Evolutionary conservation across 2,888 invertebrate genomes (phyloP).

Genomic region (Spialia ferax): DNA sequence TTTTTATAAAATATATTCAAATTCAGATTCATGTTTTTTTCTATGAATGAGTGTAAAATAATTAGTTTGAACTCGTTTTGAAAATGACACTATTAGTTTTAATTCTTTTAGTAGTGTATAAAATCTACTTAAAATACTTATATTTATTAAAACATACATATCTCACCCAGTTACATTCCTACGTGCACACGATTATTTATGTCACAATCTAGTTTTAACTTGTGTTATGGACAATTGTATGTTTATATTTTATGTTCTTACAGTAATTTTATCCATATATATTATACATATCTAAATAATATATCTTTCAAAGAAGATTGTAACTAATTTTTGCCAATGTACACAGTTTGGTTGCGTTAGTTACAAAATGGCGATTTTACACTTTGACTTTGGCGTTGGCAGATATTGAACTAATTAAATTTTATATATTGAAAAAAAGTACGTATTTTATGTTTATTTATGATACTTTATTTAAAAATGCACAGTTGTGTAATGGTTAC

Average conservation of each 20-base stretch:
- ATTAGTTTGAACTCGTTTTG: neutral
- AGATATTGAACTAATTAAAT: neutral
- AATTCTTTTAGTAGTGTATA: neutral
- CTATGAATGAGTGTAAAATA: neutral
- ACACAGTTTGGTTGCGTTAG: too few relatives aligned
- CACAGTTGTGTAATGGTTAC: conserved; percentile 21
- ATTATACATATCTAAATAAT: too few relatives aligned
- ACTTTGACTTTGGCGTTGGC: neutral
- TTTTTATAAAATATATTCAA: neutral
- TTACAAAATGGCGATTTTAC: neutral
- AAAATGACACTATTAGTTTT: neutral
- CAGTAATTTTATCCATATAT: too few relatives aligned
- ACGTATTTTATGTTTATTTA: neutral
- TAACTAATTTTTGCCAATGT: too few relatives aligned
- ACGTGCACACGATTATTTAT: conserved; percentile 24
- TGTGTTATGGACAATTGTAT: neutral
- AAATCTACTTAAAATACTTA: conserved; percentile 8
- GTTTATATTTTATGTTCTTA: too few relatives aligned
- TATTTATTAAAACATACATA: neutral
- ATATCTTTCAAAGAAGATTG: too few relatives aligned
- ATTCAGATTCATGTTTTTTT: neutral
- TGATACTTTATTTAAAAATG: neutral
- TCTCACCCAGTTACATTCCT: conserved; percentile 28
- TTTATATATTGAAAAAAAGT: neutral
- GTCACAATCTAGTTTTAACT: conserved; percentile 31